These are phyloP conservation scores for Callipepla squamata DNA, from an alignment of 2,113 vertebrate genomes.

Conservation along the genomic window DNA sequence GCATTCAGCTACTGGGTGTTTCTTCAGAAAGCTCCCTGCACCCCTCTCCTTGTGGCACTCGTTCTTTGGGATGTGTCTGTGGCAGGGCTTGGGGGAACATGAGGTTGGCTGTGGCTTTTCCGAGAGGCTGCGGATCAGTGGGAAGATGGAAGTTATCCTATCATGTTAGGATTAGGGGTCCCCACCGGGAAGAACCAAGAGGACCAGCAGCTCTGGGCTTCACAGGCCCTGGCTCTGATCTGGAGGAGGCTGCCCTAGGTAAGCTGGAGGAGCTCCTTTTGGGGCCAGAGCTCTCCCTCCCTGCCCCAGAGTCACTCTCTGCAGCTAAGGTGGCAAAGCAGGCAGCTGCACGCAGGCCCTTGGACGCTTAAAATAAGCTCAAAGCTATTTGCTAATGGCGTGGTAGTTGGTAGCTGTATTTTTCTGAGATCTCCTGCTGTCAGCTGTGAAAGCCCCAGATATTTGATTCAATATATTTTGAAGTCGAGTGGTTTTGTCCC, in stretches of 20 bases:
- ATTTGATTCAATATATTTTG: not conserved
- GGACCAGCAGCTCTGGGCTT: constrained; percentile 18
- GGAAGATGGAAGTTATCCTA: not conserved
- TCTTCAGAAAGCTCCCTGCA: not conserved
- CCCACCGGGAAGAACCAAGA: constrained; percentile 4
- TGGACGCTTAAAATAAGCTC: not conserved
- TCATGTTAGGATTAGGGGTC: constrained; percentile 15
- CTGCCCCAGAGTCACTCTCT: not conserved
- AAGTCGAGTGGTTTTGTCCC: not conserved
- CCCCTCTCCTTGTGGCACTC: not conserved
- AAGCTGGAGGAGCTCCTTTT: not conserved
- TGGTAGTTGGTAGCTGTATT: not conserved
- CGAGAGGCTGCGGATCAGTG: not conserved
- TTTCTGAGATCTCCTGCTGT: not conserved
- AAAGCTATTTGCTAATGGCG: accelerated
- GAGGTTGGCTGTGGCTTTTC: not conserved
- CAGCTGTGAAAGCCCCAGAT: not conserved
- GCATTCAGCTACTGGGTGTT: not conserved
- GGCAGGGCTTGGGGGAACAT: not conserved
- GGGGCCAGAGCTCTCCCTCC: not conserved
- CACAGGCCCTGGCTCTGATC: not conserved
- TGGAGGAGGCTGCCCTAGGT: not conserved
- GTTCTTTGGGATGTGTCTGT: not conserved
- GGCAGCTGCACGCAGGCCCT: not conserved
- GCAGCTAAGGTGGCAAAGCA: not conserved